phyloP scores from a whole-genome alignment of 2,113 vertebrate genomes.

The Diphyllodes magnificus region DNA sequence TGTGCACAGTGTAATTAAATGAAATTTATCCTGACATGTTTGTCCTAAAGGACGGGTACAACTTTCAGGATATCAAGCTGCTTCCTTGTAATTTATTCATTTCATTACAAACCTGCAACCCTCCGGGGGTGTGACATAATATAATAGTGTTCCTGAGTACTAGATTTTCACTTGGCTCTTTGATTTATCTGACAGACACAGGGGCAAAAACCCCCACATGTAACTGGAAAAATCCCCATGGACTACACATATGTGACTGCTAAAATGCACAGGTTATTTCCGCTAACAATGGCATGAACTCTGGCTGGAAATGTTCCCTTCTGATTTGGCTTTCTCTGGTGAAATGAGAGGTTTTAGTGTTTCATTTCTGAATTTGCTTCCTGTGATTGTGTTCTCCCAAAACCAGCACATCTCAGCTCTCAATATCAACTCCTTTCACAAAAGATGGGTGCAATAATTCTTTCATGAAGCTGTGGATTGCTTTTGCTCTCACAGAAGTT shows the following conservation, averaged over 20 bases:
- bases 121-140: conserved; percentile 14
- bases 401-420: not conserved
- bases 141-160: not conserved
- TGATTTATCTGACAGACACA: conserved; percentile 29
- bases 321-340: not conserved
- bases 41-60: conserved; percentile 26
- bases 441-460: not conserved
- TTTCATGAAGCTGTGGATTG: not conserved
- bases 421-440: not conserved
- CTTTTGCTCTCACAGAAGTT: not conserved
- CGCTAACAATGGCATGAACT: not conserved
- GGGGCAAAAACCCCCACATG: not conserved
- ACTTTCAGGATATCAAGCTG: not conserved
- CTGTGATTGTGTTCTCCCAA: not conserved
- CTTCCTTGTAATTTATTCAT: conserved; percentile 48
- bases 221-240: not conserved
- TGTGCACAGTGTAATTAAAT: conserved; percentile 3
- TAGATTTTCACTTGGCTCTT: not conserved
- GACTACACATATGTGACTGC: not conserved
- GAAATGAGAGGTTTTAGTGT: not conserved
- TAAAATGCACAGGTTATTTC: conserved; percentile 26
- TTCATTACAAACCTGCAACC: conserved; percentile 33
- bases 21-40: conserved; percentile 1
- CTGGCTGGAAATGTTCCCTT: not conserved
- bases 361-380: not conserved